Conservation (phyloP, 2,888 invertebrate genomes). For the Arrhopalites spinosus region DNA sequence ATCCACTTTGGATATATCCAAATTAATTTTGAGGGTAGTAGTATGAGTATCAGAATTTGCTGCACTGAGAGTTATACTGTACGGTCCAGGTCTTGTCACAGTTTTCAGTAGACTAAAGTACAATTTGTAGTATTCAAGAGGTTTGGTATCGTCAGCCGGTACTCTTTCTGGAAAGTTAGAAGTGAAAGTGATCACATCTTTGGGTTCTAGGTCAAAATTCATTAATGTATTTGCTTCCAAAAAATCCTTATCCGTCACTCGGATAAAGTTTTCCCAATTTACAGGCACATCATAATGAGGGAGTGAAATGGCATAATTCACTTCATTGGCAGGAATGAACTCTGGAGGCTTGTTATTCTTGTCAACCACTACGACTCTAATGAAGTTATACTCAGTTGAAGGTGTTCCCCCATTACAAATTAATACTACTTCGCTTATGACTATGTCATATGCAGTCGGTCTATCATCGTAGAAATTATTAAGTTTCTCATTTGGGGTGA, state of each 20-base stretch:
- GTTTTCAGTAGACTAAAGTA: not conserved
- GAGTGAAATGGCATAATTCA: not conserved
- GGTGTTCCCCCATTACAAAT: not conserved
- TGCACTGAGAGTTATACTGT: not conserved
- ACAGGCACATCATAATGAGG: not conserved
- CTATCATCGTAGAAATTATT: not conserved
- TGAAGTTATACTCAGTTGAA: not conserved
- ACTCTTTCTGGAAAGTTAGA: constrained; percentile 5
- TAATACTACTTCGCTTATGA: too few species aligned
- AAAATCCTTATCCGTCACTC: constrained; percentile 5
- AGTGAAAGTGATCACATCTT: too few species aligned
- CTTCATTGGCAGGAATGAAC: not conserved
- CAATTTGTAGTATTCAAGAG: constrained; percentile 5
- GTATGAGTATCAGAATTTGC: not conserved
- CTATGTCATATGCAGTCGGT: not conserved
- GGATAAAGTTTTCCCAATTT: constrained; percentile 2
- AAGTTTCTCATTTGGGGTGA: not conserved
- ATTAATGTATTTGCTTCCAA: not conserved
- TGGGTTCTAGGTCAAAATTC: not conserved
- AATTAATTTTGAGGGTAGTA: not conserved
- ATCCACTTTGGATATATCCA: not conserved
- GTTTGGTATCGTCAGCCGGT: not conserved
- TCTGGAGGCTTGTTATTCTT: constrained; percentile 1
- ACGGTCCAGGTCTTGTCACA: not conserved
- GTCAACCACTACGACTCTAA: not conserved